Evolutionary conservation across 2,888 invertebrate species (phyloP).

Genomic region (Mesorhabditis spiculigera): DNA sequence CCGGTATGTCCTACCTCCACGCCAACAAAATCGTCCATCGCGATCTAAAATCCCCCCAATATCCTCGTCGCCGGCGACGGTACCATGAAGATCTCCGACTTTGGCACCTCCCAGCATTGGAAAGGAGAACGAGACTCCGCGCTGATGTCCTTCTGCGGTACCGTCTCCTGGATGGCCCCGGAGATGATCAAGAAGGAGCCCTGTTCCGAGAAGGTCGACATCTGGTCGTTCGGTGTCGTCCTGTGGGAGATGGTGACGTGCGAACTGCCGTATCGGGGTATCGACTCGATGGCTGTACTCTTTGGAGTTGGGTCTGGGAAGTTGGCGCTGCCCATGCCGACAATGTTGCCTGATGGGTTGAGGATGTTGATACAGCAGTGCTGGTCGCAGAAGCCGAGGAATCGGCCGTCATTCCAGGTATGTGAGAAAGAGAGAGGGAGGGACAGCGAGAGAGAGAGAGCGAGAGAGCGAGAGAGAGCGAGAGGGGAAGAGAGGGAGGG

Average conservation of each 20-base stretch:
- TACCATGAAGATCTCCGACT: conserved; percentile 89
- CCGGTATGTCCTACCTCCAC: conserved; percentile 94
- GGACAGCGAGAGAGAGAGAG: too few species aligned
- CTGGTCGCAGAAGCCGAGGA: conserved; percentile 82
- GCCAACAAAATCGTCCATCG: conserved; percentile 92
- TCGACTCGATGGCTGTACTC: conserved; percentile 93
- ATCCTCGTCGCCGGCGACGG: conserved; percentile 62
- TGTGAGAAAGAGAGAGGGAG: too few species aligned
- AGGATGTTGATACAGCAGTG: conserved; percentile 72
- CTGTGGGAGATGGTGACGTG: conserved; percentile 95
- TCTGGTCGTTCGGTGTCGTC: conserved; percentile 97
- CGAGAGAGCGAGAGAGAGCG: too few species aligned
- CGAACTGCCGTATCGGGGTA: conserved; percentile 85
- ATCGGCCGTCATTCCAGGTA: conserved; percentile 75
- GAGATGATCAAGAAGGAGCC: conserved; percentile 94
- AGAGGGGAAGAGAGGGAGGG: too few species aligned
- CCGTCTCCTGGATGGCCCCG: conserved; percentile 90
- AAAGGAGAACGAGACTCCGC: conserved; percentile 62
- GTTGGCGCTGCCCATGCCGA: conserved; percentile 83
- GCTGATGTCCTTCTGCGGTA: conserved; percentile 96
- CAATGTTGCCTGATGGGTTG: conserved; percentile 74
- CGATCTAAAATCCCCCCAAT: conserved; percentile 96
- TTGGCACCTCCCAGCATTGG: conserved; percentile 75
- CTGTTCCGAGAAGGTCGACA: conserved; percentile 94
- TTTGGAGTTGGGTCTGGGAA: conserved; percentile 91